These are phyloP conservation scores for Ambastaia sidthimunki DNA, from an alignment of 2,797 vertebrate genomes.

Conservation along the genomic window DNA sequence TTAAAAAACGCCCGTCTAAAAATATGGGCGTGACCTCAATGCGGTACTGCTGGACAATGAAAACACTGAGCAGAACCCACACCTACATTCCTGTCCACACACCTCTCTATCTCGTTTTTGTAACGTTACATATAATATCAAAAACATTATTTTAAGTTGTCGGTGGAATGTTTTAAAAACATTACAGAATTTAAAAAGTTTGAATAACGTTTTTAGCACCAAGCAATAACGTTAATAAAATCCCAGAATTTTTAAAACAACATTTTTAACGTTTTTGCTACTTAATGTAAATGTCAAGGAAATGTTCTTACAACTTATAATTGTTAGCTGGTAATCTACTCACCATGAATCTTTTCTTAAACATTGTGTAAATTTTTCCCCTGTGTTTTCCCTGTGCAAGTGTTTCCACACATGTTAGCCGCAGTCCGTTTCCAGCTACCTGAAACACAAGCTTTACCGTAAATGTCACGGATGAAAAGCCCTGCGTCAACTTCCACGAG, in stretches of 20 bases:
- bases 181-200: too few species aligned
- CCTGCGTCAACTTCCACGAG: neutral
- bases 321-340: neutral
- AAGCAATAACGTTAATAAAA: too few species aligned
- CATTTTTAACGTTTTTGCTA: too few species aligned
- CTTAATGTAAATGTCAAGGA: too few species aligned
- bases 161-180: too few species aligned
- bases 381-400: constrained; percentile 18
- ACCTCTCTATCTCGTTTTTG: constrained; percentile 10
- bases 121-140: too few species aligned
- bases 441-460: constrained; percentile 15
- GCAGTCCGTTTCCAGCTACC: constrained; percentile 11
- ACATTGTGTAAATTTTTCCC: neutral
- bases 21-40: constrained; percentile 55
- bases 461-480: neutral
- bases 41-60: constrained; percentile 54
- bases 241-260: too few species aligned
- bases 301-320: too few species aligned
- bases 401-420: neutral
- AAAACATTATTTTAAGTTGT: too few species aligned
- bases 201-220: too few species aligned
- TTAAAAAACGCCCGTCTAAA: constrained; percentile 44
- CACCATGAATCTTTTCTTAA: neutral
- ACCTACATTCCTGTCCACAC: constrained; percentile 40
- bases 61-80: constrained; percentile 51